Evolutionary conservation across 2,888 invertebrate genomes (phyloP), one percentile per base, ranked within the genome.

Genomic region (Eupeodes luniger): DNA sequence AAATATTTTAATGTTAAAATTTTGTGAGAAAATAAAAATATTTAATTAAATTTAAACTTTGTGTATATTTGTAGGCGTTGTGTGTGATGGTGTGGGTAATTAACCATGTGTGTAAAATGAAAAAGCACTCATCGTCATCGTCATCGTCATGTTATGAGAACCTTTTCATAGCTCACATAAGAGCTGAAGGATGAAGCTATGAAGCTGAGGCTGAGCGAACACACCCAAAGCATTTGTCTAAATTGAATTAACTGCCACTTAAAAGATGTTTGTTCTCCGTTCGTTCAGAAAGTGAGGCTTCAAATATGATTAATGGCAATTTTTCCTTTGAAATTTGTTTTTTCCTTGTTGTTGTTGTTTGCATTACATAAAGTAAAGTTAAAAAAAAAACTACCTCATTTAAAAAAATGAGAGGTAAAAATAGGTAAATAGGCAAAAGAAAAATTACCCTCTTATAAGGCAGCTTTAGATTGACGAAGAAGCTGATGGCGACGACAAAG

Each of bases 11-110:
- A 66, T 49, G 27, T 49, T 27, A 27, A 66, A 62, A 44, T 62
- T 27, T 40, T 5, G 11, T 27, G 11, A 11, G 7, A 16, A 9
- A 19, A 19, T 40, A 40, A 70, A 44, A 34, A 51, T 19, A 19
- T 75, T 81, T 85, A 76, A 85, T 85, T 77, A 81, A 81, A 85
- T 77, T 77, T 81, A 77, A 66, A 77, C 53, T 62, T 76, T 72
- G 5, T 16, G 44, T 75, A 19, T 55, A 36, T 47, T 47, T 36
- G 5, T 40, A 40, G 5, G 40, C 40, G 27, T 11, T 2, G 47
- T 47, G 10, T 27, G 34, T 14, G 16, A 27, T 76, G 64, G 51
- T 72, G 36, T 64, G 70, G 75, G 51, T 70, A 80, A 80, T 80
- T 81, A 75, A 16, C 19, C 64, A 57, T 16, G 70, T 16, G 70